phyloP scores from a whole-genome alignment of 2,113 vertebrate species.

The Gracilinanus agilis region DNA sequence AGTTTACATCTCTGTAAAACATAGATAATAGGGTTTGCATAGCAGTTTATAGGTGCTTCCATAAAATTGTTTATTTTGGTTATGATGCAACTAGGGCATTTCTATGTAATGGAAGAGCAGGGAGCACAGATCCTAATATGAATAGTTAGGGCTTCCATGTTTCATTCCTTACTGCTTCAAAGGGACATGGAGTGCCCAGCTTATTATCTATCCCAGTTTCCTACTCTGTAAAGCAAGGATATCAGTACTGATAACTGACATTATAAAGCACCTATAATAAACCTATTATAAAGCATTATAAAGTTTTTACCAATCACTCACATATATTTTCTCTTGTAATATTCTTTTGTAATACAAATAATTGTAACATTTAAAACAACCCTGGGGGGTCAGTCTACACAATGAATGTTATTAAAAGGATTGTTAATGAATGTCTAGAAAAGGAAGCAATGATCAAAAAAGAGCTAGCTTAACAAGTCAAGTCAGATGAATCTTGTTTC shows the following conservation, averaged over 20 bases:
- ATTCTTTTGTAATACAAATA: too few species aligned
- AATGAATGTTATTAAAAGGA: background rate
- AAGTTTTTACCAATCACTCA: background rate
- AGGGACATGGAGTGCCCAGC: background rate
- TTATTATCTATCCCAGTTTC: background rate
- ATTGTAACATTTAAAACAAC: background rate
- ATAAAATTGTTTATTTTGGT: constrained; percentile 18
- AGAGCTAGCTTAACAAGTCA: background rate
- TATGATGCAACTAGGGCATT: background rate
- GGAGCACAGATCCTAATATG: background rate
- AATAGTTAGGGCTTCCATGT: background rate
- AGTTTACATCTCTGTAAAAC: background rate
- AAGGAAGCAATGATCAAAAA: background rate
- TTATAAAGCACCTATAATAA: background rate
- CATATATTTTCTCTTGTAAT: background rate
- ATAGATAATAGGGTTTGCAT: background rate
- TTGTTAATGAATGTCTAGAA: background rate
- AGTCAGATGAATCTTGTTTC: background rate
- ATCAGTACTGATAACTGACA: background rate
- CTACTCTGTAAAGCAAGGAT: background rate
- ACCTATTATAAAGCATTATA: background rate
- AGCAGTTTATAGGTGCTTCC: background rate
- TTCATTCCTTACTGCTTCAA: background rate
- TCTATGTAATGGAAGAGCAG: background rate
- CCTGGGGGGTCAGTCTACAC: background rate